A percentile compares a stretch with the other conserved stretches of the same genome.
These are phyloP conservation scores for Dicranocentrus wangi DNA, from an alignment of 2,888 invertebrate species.

Conservation along the genomic window DNA sequence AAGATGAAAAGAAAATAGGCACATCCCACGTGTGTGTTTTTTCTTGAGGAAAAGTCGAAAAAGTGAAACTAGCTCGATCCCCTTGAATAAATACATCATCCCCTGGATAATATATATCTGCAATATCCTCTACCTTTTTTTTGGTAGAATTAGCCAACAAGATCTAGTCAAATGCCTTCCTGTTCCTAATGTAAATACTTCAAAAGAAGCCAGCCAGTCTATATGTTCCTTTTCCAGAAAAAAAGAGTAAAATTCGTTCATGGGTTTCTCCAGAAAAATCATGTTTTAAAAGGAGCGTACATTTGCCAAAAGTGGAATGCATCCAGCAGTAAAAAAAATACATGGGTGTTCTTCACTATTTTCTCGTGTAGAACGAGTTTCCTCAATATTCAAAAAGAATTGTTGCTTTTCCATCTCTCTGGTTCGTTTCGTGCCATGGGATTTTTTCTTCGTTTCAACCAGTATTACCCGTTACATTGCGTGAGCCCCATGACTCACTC, in stretches of 20 bases:
- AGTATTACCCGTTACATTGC: slow-evolving; percentile 12
- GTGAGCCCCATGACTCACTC: slow-evolving; percentile 47
- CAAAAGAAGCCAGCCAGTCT: not conserved
- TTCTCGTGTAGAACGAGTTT: slow-evolving; percentile 19
- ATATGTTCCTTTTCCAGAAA: not conserved
- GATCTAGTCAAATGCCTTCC: not conserved
- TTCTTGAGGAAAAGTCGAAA: not conserved
- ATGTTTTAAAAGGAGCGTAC: not conserved
- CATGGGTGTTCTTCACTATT: not conserved
- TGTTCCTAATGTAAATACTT: slow-evolving; percentile 41
- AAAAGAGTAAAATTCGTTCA: slow-evolving; percentile 18
- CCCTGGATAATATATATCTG: slow-evolving; percentile 1
- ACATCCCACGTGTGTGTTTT: slow-evolving; percentile 8
- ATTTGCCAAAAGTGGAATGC: not conserved
- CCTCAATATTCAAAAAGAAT: slow-evolving; percentile 14
- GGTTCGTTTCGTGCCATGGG: slow-evolving; percentile 25
- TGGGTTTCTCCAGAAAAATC: not conserved
- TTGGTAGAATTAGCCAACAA: slow-evolving; percentile 44
- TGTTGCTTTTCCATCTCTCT: slow-evolving; percentile 33
- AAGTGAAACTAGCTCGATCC: not conserved
- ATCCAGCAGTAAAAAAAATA: slow-evolving; percentile 4
- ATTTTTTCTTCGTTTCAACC: slow-evolving; percentile 25
- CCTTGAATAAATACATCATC: too few species aligned
- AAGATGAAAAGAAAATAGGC: slow-evolving; percentile 22
- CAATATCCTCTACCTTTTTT: slow-evolving; percentile 6